Percentiles rank a stretch among this genome's conserved stretches.
These are phyloP conservation scores for Hyperoplus lanceolatus DNA, from an alignment of 2,797 vertebrate species.

Conservation along the genomic window DNA sequence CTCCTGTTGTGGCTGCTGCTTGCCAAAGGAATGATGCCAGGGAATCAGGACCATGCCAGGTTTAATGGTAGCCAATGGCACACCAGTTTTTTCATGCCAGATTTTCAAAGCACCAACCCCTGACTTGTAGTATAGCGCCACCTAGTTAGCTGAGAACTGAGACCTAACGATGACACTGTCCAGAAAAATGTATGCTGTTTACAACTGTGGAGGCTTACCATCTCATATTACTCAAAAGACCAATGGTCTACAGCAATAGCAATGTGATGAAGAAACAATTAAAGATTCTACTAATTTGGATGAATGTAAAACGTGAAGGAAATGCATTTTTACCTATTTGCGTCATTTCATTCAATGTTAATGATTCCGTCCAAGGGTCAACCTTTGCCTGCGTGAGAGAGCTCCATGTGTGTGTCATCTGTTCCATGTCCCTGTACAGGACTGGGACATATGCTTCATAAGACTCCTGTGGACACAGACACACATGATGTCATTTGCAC, in stretches of 20 bases:
- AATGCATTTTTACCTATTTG: too few relatives aligned
- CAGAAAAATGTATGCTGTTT: too few relatives aligned
- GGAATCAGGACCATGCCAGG: constrained; percentile 68
- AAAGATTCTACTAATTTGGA: neutral
- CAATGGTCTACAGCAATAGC: neutral
- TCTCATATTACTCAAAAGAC: neutral
- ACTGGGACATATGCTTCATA: constrained; percentile 74
- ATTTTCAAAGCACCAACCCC: constrained; percentile 34
- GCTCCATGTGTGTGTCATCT: constrained; percentile 59
- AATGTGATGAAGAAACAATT: neutral
- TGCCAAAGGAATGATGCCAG: constrained; percentile 79
- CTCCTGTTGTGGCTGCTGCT: constrained; percentile 66
- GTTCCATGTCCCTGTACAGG: constrained; percentile 55
- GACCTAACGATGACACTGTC: too few relatives aligned
- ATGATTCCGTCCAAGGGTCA: constrained; percentile 46
- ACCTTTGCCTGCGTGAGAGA: constrained; percentile 40
- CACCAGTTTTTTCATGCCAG: constrained; percentile 40
- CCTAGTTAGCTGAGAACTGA: constrained; percentile 31
- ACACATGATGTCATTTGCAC: constrained; percentile 42
- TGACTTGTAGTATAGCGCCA: constrained; percentile 46
- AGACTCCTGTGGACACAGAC: constrained; percentile 70
- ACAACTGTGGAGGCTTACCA: neutral
- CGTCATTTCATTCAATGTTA: neutral
- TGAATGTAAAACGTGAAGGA: too few relatives aligned
- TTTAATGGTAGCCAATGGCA: constrained; percentile 72